A percentile compares a stretch with the other conserved stretches of the same genome.
phyloP scores from a whole-genome alignment of 2,113 vertebrate species.

The Cinclus mexicanus region DNA sequence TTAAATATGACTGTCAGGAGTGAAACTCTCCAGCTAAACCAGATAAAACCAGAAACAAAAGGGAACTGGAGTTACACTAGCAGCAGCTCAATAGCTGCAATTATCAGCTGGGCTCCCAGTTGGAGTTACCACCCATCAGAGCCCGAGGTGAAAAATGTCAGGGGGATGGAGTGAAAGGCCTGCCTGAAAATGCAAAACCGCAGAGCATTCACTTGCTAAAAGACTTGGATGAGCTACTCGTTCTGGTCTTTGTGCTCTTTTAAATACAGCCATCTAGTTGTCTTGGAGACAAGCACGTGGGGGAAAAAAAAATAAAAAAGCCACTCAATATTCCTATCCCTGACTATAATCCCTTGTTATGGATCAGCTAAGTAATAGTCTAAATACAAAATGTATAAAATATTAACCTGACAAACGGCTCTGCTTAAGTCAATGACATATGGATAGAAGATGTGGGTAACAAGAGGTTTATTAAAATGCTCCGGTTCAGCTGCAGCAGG shows the following conservation, averaged over 20 bases:
- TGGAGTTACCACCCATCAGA: slow-evolving; percentile 74
- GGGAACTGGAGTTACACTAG: slow-evolving; percentile 76
- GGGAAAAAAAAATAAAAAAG: background rate
- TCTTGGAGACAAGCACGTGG: slow-evolving; percentile 75
- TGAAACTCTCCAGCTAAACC: slow-evolving; percentile 76
- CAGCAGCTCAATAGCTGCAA: slow-evolving; percentile 78
- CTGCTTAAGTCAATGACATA: slow-evolving; percentile 32
- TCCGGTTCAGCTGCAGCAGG: background rate
- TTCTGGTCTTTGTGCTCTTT: slow-evolving; percentile 76
- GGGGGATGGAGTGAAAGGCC: slow-evolving; percentile 74
- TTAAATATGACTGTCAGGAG: slow-evolving; percentile 76
- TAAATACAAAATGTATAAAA: slow-evolving; percentile 48
- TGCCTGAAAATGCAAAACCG: slow-evolving; percentile 74
- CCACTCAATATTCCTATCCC: background rate
- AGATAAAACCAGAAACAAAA: slow-evolving; percentile 84
- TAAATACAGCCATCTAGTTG: slow-evolving; percentile 78
- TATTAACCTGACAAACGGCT: slow-evolving; percentile 40
- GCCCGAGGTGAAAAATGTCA: slow-evolving; percentile 70
- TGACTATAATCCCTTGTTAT: background rate
- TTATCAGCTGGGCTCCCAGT: slow-evolving; percentile 76
- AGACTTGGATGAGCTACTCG: slow-evolving; percentile 79
- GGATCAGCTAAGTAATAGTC: slow-evolving; percentile 23
- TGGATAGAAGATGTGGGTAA: slow-evolving; percentile 40
- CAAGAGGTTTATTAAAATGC: slow-evolving; percentile 42
- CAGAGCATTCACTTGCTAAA: slow-evolving; percentile 83